These are phyloP conservation scores for Camptogramma bilineatum DNA, from an alignment of 2,888 invertebrate species.

Conservation along the genomic window DNA sequence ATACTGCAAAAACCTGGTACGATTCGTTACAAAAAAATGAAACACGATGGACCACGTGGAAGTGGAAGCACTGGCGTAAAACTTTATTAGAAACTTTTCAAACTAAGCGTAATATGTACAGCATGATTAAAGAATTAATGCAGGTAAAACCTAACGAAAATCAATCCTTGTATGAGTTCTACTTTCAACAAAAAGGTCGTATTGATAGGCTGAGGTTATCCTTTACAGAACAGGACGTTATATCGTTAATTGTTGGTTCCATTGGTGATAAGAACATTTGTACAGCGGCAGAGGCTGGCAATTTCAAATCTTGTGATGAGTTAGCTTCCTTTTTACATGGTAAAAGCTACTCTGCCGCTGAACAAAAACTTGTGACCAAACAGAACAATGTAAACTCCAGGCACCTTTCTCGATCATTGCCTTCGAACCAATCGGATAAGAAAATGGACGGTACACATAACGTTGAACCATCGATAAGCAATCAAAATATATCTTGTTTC, in stretches of 20 bases:
- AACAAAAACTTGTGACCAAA: background rate
- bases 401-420: background rate
- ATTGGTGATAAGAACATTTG: conserved; percentile 6
- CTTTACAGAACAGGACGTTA: background rate
- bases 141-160: conserved; percentile 4
- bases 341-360: background rate
- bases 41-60: background rate
- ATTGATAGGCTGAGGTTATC: background rate
- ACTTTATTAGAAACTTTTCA: background rate
- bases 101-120: conserved; percentile 8
- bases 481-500: background rate
- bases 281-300: background rate
- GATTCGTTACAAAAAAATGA: background rate
- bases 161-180: conserved; percentile 4
- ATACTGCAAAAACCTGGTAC: background rate
- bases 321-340: conserved; percentile 3
- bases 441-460: background rate
- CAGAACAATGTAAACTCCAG: background rate
- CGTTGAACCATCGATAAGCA: background rate
- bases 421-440: background rate
- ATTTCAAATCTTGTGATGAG: conserved; percentile 4
- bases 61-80: background rate
- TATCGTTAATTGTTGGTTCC: conserved; percentile 6
- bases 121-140: background rate
- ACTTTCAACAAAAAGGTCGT: no score